Evolutionary conservation across 2,888 invertebrate genomes (phyloP).

Genomic region (Sycophila texana): DNA sequence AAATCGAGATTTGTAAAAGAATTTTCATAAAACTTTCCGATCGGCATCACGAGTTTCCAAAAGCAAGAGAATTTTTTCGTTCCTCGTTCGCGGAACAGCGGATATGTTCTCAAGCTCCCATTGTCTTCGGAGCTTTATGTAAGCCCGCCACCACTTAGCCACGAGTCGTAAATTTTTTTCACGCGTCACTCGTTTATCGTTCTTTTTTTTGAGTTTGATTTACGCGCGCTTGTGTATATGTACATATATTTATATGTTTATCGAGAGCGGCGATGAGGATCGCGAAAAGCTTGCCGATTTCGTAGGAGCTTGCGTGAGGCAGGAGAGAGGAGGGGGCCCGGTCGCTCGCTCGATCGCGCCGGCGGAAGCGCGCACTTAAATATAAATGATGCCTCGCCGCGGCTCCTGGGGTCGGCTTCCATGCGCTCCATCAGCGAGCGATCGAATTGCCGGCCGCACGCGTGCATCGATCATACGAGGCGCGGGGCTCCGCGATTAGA

Average conservation of each 20-base stretch:
- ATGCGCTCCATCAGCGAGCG: not conserved
- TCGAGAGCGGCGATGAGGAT: no score
- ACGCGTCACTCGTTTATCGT: not conserved
- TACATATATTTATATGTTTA: no score
- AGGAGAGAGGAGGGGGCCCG: not conserved
- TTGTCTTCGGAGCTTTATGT: no score
- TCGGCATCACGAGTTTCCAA: no score
- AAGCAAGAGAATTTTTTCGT: no score
- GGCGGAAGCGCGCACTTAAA: slow-evolving; percentile 51
- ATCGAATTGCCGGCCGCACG: slow-evolving; percentile 3
- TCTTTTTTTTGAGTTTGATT: not conserved
- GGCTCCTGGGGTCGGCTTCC: not conserved
- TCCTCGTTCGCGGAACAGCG: no score
- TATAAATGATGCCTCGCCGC: slow-evolving; percentile 42
- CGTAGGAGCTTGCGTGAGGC: no score
- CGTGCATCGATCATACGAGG: not conserved
- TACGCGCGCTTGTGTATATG: no score
- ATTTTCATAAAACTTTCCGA: no score
- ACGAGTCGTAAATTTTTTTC: not conserved
- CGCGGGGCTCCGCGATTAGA: slow-evolving; percentile 5
- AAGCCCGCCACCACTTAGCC: not conserved
- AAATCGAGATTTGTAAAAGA: no score
- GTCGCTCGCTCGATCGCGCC: slow-evolving; percentile 18
- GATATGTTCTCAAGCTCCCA: no score
- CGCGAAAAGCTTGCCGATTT: not conserved